Base-by-base conservation (phyloP, 2,888 invertebrate genomes). In the Standfussiana lucernea region DNA sequence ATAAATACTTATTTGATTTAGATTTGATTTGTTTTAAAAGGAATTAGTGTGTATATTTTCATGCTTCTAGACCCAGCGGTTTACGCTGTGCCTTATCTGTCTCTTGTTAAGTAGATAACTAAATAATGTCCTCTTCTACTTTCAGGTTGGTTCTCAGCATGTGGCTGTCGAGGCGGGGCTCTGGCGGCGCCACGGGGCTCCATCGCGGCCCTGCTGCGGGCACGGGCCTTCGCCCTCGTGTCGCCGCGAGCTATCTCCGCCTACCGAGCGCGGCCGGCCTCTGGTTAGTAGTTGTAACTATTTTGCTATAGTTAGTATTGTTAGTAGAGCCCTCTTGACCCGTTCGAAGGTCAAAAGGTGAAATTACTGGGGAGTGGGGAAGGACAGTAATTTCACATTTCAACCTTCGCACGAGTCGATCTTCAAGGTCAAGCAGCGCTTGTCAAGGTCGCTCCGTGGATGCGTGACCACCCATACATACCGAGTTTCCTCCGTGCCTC, bases 131-230 rank as follows among this genome's bases (percentile, higher is more conserved):
- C 8, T 13, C 66, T 79, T 70, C 83, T 87, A 69, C 81, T 92
- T 92, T 0, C 96, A 98, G 98, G 98, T 84, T 98, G 98, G 97
- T 98, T 98, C 90, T 98, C 98, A 70, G 95, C 97, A 79, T 97
- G 97, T 79, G 97, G 97, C 67, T 98, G 98, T 86, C 97, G 97
- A 86, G 98, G 98, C 64, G 97, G 97, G 68, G 97, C 97, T 77
- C 97, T 97, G 85, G 98, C 98, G 76, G 96, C 97, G 28, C 96
- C 97, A 73, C 97, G 98, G 90, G 97, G 97, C 77, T 97, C 97
- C 73, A 95, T 98, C 42, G 97, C 98, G 69, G 98, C 98, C 77
- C 93, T 98, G 88, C 97, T 98, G 70, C 96, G 98, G 65, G 98
- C 98, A 89, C 97, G 98, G 83, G 98, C 98, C 80, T 97, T 97